These are phyloP conservation scores for Araneus ventricosus DNA, from an alignment of 1,140 invertebrate genomes.

Conservation along the genomic window DNA sequence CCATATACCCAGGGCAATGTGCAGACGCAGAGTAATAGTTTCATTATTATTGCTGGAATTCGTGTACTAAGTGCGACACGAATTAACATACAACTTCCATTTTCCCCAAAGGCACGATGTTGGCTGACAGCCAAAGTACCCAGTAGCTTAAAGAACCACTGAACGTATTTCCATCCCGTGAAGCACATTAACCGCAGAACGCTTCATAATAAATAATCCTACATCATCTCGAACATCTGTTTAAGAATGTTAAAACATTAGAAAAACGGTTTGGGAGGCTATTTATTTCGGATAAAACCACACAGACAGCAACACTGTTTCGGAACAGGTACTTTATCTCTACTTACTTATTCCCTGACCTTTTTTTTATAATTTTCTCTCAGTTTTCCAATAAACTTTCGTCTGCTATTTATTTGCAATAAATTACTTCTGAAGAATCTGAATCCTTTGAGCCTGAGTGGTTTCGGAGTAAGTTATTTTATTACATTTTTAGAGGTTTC, in stretches of 20 bases:
- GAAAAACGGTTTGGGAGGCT: constrained; percentile 44
- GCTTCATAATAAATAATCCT: constrained; percentile 33
- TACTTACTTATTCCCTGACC: neutral
- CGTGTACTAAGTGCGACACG: neutral
- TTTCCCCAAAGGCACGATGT: neutral
- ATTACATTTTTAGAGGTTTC: constrained; percentile 9
- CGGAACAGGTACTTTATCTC: constrained; percentile 39
- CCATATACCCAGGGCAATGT: neutral
- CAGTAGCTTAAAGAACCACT: constrained; percentile 2
- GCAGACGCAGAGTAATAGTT: neutral
- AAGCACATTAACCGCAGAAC: constrained; percentile 30
- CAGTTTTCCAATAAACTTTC: neutral
- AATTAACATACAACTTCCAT: constrained; percentile 16
- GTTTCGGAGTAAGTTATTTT: constrained; percentile 28
- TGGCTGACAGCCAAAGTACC: neutral
- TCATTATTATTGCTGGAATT: neutral
- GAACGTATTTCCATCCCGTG: neutral
- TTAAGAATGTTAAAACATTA: constrained; percentile 56
- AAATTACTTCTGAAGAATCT: constrained; percentile 25
- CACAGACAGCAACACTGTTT: constrained; percentile 27
- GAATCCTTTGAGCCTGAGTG: neutral
- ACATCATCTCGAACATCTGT: constrained; percentile 42
- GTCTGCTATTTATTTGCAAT: constrained; percentile 30
- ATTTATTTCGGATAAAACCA: constrained; percentile 2
- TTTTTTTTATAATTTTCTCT: neutral